Evolutionary conservation across 1,140 invertebrate species (phyloP).

Genomic region (Andrena cerasifolii): DNA sequence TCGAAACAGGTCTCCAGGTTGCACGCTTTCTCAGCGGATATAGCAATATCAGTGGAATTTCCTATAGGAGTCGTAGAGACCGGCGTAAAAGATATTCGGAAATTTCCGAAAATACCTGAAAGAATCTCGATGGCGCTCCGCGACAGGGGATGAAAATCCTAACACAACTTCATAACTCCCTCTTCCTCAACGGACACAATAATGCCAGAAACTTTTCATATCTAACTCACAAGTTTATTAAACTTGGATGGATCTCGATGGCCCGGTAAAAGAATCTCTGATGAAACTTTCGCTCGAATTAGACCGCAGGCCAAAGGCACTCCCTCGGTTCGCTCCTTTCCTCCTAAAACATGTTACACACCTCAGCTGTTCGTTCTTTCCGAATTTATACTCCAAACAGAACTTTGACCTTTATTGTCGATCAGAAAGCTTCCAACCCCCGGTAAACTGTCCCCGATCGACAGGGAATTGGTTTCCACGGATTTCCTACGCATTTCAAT

Average conservation of each 20-base stretch:
- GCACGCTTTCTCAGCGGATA: background rate
- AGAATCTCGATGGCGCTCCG: background rate
- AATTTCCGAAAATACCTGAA: background rate
- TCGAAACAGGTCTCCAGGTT: background rate
- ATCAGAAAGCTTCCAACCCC: background rate
- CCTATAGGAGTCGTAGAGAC: background rate
- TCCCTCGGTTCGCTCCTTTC: too few species aligned
- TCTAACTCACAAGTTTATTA: too few species aligned
- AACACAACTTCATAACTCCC: background rate
- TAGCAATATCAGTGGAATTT: conserved; percentile 7
- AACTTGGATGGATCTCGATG: too few species aligned
- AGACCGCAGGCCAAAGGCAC: too few species aligned
- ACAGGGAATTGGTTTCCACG: background rate
- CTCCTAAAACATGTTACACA: too few species aligned
- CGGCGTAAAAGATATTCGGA: background rate
- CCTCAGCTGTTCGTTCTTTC: too few species aligned
- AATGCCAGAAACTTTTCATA: background rate
- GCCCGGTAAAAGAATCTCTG: too few species aligned
- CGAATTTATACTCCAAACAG: too few species aligned
- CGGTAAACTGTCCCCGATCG: background rate
- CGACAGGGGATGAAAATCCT: background rate
- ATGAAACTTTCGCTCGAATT: too few species aligned
- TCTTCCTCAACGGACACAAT: background rate
- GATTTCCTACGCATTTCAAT: conserved; percentile 1
- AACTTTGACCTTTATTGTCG: too few species aligned